Conservation (phyloP, 2,113 vertebrate genomes). For the Chaenogobius annularis region DNA sequence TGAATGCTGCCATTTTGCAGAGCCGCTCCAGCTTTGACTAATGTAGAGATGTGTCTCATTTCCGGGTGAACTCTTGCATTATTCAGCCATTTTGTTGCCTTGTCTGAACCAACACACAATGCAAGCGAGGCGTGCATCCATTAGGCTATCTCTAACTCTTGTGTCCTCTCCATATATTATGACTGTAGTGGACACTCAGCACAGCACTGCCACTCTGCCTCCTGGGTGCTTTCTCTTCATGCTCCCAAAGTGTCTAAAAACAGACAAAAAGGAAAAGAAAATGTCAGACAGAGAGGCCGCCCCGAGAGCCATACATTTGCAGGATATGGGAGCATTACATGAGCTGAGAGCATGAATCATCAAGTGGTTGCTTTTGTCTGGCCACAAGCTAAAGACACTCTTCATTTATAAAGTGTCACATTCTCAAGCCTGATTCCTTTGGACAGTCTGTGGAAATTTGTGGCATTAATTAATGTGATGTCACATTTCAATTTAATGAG, state of each 20-base stretch:
- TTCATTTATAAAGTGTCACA: slow-evolving; percentile 22
- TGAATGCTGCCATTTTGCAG: slow-evolving; percentile 14
- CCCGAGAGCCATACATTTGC: slow-evolving; percentile 44
- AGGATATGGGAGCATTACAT: slow-evolving; percentile 46
- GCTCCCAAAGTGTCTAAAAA: slow-evolving; percentile 74
- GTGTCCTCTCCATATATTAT: slow-evolving; percentile 35
- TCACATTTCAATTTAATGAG: slow-evolving; percentile 6
- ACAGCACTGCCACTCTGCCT: slow-evolving; percentile 57
- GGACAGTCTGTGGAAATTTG: background rate
- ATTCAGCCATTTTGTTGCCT: slow-evolving; percentile 37
- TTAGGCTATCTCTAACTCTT: slow-evolving; percentile 39
- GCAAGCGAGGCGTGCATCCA: slow-evolving; percentile 28
- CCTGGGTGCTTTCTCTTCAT: slow-evolving; percentile 71
- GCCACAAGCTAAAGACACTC: slow-evolving; percentile 10
- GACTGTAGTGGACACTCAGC: slow-evolving; percentile 39
- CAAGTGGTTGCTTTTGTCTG: slow-evolving; percentile 31
- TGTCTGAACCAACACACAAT: slow-evolving; percentile 26
- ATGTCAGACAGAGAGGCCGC: slow-evolving; percentile 47
- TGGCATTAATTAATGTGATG: slow-evolving; percentile 19
- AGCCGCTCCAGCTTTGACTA: slow-evolving; percentile 27
- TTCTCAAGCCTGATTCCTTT: slow-evolving; percentile 6
- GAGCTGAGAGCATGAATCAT: slow-evolving; percentile 59
- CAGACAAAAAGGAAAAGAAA: slow-evolving; percentile 37
- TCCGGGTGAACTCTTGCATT: slow-evolving; percentile 42
- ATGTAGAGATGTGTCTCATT: slow-evolving; percentile 40